phyloP scores from a whole-genome alignment of 2,797 vertebrate species.

The Oceanodroma leucorhoa region DNA sequence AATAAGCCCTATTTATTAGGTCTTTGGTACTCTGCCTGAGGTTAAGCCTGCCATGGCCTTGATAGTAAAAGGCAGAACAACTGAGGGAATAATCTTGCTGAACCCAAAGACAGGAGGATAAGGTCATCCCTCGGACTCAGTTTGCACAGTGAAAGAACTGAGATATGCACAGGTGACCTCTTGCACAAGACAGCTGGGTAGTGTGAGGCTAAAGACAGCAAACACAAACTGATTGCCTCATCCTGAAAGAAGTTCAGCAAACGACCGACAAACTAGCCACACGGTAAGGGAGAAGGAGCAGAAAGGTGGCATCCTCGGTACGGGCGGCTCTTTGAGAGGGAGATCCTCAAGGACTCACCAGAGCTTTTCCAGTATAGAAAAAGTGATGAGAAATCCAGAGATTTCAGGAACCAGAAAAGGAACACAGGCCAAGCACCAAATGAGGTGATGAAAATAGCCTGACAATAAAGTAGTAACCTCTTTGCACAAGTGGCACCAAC shows the following conservation, averaged over 20 bases:
- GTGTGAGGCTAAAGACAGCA: background rate
- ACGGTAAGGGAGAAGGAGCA: background rate
- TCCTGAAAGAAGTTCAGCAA: background rate
- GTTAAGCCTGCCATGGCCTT: background rate
- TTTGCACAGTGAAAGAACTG: background rate
- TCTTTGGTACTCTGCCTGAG: background rate
- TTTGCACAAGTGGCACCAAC: background rate
- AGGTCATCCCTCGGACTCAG: background rate
- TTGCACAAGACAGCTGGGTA: background rate
- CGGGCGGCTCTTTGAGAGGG: rapidly evolving
- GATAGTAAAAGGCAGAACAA: background rate
- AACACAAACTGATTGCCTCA: background rate
- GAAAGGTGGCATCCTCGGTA: background rate
- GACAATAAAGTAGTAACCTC: background rate
- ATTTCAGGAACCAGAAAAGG: background rate
- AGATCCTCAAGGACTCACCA: background rate
- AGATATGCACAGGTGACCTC: background rate
- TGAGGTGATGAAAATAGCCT: background rate
- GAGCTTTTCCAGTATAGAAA: background rate
- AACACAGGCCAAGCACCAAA: background rate
- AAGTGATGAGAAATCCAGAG: background rate
- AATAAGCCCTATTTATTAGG: background rate
- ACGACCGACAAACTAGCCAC: rapidly evolving
- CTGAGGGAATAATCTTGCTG: background rate
- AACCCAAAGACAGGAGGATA: background rate